Conservation (phyloP, 2,113 vertebrate genomes). For the Nothocercus nigrocapillus region DNA sequence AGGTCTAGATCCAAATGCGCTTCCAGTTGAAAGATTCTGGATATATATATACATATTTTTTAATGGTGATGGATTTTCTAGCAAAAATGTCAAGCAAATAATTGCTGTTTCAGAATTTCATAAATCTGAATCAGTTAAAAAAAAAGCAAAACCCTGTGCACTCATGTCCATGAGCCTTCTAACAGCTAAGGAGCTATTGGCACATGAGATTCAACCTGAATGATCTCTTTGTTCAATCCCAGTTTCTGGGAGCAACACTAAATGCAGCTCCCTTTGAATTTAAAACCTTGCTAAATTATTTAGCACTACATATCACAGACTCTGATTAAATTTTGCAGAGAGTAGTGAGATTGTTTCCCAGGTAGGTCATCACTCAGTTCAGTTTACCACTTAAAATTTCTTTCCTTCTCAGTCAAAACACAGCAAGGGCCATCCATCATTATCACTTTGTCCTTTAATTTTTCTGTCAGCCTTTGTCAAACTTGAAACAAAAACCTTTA, state of each 20-base stretch:
- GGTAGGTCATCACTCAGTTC: conserved; percentile 73
- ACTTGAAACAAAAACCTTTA: conserved; percentile 67
- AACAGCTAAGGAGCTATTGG: conserved; percentile 26
- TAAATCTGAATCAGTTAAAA: conserved; percentile 59
- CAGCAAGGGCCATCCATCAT: conserved; percentile 58
- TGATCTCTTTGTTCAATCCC: conserved; percentile 29
- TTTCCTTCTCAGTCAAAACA: conserved; percentile 61
- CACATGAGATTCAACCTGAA: conserved; percentile 44
- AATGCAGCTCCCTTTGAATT: conserved; percentile 66
- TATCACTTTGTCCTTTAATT: conserved; percentile 71
- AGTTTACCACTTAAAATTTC: conserved; percentile 66
- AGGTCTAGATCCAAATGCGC: background rate
- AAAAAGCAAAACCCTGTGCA: background rate
- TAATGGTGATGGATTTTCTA: conserved; percentile 30
- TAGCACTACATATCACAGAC: conserved; percentile 54
- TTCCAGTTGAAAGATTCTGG: conserved; percentile 21
- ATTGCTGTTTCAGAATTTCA: conserved; percentile 63
- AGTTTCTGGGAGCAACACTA: conserved; percentile 24
- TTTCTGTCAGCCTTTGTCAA: conserved; percentile 68
- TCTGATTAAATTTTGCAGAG: conserved; percentile 69
- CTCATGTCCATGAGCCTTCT: conserved; percentile 16
- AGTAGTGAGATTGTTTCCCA: conserved; percentile 66
- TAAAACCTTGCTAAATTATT: conserved; percentile 73
- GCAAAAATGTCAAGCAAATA: conserved; percentile 65
- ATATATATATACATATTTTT: conserved; percentile 25